Conservation (phyloP, 2,888 invertebrate genomes). For the Melinaea marsaeus region DNA sequence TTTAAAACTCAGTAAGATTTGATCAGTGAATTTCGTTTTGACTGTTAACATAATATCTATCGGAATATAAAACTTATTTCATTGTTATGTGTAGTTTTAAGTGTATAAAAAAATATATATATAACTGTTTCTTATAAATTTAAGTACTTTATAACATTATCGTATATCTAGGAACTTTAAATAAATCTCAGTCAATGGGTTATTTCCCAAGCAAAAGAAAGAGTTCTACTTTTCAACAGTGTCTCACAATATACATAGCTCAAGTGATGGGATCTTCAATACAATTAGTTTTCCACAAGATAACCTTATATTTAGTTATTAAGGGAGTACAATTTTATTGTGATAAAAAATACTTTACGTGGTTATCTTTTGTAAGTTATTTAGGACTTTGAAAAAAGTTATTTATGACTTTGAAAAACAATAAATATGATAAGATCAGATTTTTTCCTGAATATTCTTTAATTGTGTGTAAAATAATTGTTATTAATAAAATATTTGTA, state of each 20-base stretch:
- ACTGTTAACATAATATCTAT: too few relatives aligned
- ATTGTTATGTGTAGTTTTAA: background rate
- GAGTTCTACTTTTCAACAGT: constrained; percentile 52
- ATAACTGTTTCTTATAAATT: background rate
- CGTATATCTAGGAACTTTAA: constrained; percentile 8
- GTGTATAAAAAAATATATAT: background rate
- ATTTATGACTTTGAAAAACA: too few relatives aligned
- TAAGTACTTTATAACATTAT: background rate
- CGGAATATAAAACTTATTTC: too few relatives aligned
- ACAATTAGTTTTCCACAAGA: constrained; percentile 38
- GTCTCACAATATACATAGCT: constrained; percentile 55
- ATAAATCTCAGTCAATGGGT: constrained; percentile 36
- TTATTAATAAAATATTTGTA: too few relatives aligned
- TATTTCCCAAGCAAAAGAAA: constrained; percentile 69
- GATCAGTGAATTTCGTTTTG: too few relatives aligned
- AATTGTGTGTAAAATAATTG: too few relatives aligned
- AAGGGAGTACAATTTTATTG: background rate
- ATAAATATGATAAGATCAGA: too few relatives aligned
- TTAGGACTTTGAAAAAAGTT: too few relatives aligned
- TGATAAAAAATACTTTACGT: background rate
- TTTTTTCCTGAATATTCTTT: too few relatives aligned
- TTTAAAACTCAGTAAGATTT: too few relatives aligned
- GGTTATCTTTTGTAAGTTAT: background rate
- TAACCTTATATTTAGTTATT: constrained; percentile 14
- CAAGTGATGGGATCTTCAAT: constrained; percentile 39